Percentiles rank a stretch among this genome's conserved stretches.
Conservation (phyloP, 2,113 vertebrate species). For the Laticauda colubrina region DNA sequence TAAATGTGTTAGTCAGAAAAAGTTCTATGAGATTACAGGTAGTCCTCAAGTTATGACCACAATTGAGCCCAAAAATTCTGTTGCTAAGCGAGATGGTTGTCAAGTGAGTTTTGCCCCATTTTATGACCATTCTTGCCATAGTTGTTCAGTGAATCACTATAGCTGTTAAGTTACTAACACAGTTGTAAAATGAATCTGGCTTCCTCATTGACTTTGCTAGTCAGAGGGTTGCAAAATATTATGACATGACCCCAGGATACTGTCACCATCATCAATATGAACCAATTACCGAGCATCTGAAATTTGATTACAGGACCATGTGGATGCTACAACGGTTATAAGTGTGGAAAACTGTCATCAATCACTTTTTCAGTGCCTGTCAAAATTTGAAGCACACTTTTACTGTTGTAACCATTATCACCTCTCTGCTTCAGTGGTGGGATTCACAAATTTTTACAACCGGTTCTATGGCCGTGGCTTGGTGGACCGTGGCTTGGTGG, state of each 20-base stretch:
- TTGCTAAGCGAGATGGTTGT: background rate
- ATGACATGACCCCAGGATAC: background rate
- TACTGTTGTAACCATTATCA: too few relatives aligned
- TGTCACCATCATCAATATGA: background rate
- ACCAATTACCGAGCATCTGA: background rate
- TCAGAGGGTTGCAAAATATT: background rate
- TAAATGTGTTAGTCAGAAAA: background rate
- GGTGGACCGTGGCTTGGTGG: too few relatives aligned
- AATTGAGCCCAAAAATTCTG: background rate
- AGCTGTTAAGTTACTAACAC: background rate
- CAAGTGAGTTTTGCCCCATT: background rate
- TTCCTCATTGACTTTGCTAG: background rate
- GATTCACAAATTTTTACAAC: too few relatives aligned
- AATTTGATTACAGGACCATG: too few relatives aligned
- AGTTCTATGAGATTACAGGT: background rate
- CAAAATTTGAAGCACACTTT: too few relatives aligned
- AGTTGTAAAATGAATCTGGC: background rate
- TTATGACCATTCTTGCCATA: background rate
- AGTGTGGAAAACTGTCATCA: background rate
- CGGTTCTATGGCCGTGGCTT: too few relatives aligned
- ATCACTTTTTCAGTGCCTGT: too few relatives aligned
- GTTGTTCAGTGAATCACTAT: background rate
- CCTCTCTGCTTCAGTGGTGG: too few relatives aligned
- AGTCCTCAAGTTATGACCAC: background rate
- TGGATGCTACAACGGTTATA: background rate